Percentiles rank a stretch among this genome's conserved stretches.
Evolutionary conservation across 2,113 vertebrate species (phyloP).

Genomic region (Tyto alba): DNA sequence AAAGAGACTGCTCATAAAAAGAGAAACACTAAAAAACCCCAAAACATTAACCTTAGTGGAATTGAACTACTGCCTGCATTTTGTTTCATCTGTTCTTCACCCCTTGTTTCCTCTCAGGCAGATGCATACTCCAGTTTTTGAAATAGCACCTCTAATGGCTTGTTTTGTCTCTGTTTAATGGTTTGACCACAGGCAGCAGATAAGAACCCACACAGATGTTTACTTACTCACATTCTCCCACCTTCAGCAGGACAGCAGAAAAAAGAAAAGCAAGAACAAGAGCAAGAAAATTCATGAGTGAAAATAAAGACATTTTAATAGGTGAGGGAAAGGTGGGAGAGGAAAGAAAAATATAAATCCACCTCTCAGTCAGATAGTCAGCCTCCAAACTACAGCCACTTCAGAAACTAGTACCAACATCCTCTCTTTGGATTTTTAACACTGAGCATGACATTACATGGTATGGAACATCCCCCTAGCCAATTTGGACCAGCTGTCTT

Average conservation of each 20-base stretch:
- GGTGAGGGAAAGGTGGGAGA: not conserved
- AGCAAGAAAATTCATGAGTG: not conserved
- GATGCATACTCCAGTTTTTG: not conserved
- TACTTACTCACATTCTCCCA: not conserved
- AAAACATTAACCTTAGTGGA: not conserved
- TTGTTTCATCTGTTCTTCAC: not conserved
- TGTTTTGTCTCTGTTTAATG: not conserved
- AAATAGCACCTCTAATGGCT: not conserved
- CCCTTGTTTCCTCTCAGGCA: not conserved
- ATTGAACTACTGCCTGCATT: not conserved
- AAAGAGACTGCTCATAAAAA: not conserved
- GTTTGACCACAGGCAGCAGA: not conserved
- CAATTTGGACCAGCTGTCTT: not conserved
- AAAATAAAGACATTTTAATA: not conserved
- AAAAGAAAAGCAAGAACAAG: not conserved
- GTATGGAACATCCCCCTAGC: not conserved
- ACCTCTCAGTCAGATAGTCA: rapidly evolving
- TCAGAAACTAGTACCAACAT: not conserved
- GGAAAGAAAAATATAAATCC: too few species aligned
- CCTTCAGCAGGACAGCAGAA: not conserved
- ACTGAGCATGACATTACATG: not conserved
- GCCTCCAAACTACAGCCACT: not conserved
- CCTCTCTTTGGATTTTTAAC: not conserved
- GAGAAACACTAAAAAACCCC: not conserved
- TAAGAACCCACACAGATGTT: not conserved